phyloP scores from a whole-genome alignment of 2,888 invertebrate genomes.

The Campoplex capitator region DNA sequence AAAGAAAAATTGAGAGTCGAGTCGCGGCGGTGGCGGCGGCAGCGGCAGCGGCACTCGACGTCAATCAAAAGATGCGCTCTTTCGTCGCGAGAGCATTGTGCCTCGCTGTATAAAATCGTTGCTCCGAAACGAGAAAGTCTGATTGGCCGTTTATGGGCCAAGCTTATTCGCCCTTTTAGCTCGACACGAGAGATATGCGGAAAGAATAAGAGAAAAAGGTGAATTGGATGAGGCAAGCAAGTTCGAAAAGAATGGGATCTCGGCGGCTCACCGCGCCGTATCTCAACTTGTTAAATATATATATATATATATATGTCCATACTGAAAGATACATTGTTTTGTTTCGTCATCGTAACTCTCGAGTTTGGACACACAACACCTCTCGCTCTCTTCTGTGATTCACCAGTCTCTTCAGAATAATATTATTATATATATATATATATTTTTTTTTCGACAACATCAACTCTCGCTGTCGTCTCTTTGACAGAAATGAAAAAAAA shows the following conservation, averaged over 20 bases:
- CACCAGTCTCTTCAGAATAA: slow-evolving; percentile 38
- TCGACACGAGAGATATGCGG: background rate
- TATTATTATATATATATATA: slow-evolving; percentile 8
- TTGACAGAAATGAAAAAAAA: background rate
- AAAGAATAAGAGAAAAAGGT: slow-evolving; percentile 24
- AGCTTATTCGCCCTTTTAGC: slow-evolving; percentile 25
- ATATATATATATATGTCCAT: slow-evolving; percentile 29
- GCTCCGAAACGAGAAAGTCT: slow-evolving; percentile 12
- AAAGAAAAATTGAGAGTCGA: slow-evolving; percentile 36
- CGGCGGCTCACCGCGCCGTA: slow-evolving; percentile 46
- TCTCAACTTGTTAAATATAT: slow-evolving; percentile 33
- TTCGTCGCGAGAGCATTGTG: slow-evolving; percentile 29
- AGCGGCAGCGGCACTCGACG: slow-evolving; percentile 52
- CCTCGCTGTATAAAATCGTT: slow-evolving; percentile 10
- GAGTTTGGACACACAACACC: slow-evolving; percentile 55
- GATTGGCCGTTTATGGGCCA: slow-evolving; percentile 12
- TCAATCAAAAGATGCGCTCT: slow-evolving; percentile 62
- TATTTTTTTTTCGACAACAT: background rate
- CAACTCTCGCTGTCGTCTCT: background rate
- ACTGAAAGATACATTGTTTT: slow-evolving; percentile 57
- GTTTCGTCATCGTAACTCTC: slow-evolving; percentile 64
- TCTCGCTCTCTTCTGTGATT: slow-evolving; percentile 39
- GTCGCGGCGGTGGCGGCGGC: background rate
- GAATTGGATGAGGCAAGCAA: slow-evolving; percentile 57
- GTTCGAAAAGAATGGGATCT: slow-evolving; percentile 64